A percentile compares a stretch with the other conserved stretches of the same genome.
Conservation (phyloP, 1,140 invertebrate genomes). For the Bicyclus anynana region DNA sequence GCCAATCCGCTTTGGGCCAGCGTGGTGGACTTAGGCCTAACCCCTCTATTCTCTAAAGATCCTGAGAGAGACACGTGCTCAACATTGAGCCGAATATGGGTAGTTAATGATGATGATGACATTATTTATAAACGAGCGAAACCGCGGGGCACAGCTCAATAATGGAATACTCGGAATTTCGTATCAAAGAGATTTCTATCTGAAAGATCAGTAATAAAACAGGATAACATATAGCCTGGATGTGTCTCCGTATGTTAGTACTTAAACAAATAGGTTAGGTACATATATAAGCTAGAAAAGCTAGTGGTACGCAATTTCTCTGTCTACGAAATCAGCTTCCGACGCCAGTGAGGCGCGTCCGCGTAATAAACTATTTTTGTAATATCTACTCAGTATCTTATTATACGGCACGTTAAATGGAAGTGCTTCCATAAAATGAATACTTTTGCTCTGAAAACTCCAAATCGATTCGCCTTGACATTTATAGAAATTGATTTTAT, state of each 20-base stretch:
- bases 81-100: no score
- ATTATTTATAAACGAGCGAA: no score
- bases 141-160: no score
- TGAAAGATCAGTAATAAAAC: background rate
- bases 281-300: constrained; percentile 21
- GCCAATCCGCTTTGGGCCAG: no score
- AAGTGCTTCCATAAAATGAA: constrained; percentile 27
- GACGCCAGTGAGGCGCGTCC: constrained; percentile 55
- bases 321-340: constrained; percentile 40
- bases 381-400: constrained; percentile 51
- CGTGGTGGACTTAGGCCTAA: no score
- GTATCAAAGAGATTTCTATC: background rate
- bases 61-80: no score
- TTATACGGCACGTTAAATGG: constrained; percentile 44
- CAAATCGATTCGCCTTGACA: constrained; percentile 9
- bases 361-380: constrained; percentile 58
- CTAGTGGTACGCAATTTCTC: constrained; percentile 31
- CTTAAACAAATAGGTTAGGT: constrained; percentile 7
- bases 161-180: background rate
- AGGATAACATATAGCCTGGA: background rate
- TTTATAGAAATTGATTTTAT: background rate
- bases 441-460: constrained; percentile 14
- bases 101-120: no score
- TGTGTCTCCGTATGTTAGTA: constrained; percentile 9
- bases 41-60: no score